Evolutionary conservation across 2,888 invertebrate genomes (phyloP).

Genomic region (Lucinisca nassula): DNA sequence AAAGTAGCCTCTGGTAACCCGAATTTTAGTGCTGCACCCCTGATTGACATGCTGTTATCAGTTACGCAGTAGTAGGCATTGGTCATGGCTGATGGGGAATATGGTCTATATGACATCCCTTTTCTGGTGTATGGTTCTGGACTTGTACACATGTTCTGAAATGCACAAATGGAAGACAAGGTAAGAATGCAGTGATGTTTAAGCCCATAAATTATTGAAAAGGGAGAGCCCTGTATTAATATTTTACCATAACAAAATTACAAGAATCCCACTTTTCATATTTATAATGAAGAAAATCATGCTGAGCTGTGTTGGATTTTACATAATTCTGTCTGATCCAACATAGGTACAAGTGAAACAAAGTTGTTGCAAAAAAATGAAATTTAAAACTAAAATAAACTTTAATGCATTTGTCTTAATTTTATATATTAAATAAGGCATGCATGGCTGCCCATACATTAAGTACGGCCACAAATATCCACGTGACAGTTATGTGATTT

Average conservation of each 20-base stretch:
- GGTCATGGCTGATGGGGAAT: background rate
- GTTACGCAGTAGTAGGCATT: background rate
- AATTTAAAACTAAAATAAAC: background rate
- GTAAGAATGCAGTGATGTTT: background rate
- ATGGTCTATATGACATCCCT: slow-evolving; percentile 1
- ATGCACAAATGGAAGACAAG: background rate
- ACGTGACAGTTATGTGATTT: background rate
- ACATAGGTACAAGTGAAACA: background rate
- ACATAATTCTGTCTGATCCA: background rate
- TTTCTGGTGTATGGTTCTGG: background rate
- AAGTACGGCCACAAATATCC: background rate
- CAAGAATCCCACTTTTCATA: background rate
- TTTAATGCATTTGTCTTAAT: background rate
- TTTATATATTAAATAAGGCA: background rate
- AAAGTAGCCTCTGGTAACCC: background rate
- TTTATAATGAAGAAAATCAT: background rate
- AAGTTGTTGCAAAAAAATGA: background rate
- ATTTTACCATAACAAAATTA: too few species aligned
- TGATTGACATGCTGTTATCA: background rate
- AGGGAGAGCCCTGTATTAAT: background rate
- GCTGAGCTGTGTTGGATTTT: background rate
- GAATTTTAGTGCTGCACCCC: background rate
- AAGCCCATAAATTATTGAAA: background rate
- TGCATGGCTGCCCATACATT: background rate
- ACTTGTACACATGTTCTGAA: slow-evolving; percentile 4